Evolutionary conservation across 2,888 invertebrate species (phyloP), one percentile per base, ranked within the genome.

Genomic region (Drosophila testacea): DNA sequence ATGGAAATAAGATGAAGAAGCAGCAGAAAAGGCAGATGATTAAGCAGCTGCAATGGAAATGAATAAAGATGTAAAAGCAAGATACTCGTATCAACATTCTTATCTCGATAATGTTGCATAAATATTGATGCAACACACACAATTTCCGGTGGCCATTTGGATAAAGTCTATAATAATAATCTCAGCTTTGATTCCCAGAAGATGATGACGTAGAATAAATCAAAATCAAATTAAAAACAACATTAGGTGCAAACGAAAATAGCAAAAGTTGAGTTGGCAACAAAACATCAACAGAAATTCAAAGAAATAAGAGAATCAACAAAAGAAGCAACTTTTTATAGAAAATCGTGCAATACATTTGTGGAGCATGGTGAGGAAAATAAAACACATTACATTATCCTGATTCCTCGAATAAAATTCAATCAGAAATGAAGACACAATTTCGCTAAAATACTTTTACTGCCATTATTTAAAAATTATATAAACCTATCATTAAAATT

Each of bases 181-280:
- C 54, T 32, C 34, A 28, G 34, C 44, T 52, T 39, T 6, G 51
- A 9, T 52, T 28, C 9, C 6, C 13, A 39, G 28, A 52, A 10
- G 32, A 27, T 44, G 22, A 54, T 7, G n/a, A n/a, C 16, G 6
- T 4, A 28, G 11, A 69, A 70, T 67, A 68, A 69, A 83, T 83
- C 69, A 63, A 81, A 88, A 81, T 72, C 78, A 77, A 83, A 83
- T 89, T 89, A 87, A 86, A 81, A 69, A 28, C 56, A 39, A 54
- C 41, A 64, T 42, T 42, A 57, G 61, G 48, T 69, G 51, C 44
- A 52, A 56, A 55, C 30, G 55, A 52, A 51, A 63, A 41, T 11
- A 7, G 34, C 6, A 28, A 28, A 62, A 46, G 30, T 27, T 34
- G 11, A 22, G 13, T 38, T 36, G 28, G 1, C 36, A 46, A 30